These are phyloP conservation scores for Hyperoodon ampullatus DNA, from an alignment of 2,113 vertebrate species.

Conservation along the genomic window DNA sequence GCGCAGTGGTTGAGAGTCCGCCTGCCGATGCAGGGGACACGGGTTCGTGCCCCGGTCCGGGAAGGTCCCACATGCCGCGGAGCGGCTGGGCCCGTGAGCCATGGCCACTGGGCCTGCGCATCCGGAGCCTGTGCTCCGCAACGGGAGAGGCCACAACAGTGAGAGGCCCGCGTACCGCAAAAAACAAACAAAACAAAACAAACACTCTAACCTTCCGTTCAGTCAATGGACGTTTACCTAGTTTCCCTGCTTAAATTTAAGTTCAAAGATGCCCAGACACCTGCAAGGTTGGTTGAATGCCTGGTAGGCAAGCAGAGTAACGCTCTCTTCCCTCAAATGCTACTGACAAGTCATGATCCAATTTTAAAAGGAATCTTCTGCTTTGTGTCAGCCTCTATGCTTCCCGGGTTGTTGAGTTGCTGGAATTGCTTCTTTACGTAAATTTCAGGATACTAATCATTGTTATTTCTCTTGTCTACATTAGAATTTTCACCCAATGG, in stretches of 20 bases:
- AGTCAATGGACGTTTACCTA: background rate
- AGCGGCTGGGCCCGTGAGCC: too few species aligned
- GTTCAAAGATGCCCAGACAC: constrained; percentile 37
- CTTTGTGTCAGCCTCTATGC: background rate
- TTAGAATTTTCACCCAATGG: background rate
- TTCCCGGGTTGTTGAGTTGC: background rate
- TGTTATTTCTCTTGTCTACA: background rate
- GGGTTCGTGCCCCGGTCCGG: too few species aligned
- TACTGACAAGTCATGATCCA: background rate
- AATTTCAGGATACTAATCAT: background rate
- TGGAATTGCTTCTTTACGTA: background rate
- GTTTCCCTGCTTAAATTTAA: background rate
- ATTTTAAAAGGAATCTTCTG: background rate
- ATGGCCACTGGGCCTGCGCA: too few species aligned
- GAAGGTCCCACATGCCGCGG: too few species aligned
- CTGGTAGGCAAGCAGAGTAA: background rate
- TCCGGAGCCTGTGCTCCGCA: too few species aligned
- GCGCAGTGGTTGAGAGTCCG: too few species aligned
- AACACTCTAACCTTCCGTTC: background rate
- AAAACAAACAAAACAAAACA: too few species aligned
- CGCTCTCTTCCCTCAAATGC: background rate
- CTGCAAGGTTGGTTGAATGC: background rate
- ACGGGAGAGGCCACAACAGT: too few species aligned
- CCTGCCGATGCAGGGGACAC: too few species aligned
- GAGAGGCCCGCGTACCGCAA: too few species aligned